Percentiles rank a stretch among this genome's conserved stretches.
Conservation (phyloP, 2,113 vertebrate genomes). For the Actenoides lindsayi region DNA sequence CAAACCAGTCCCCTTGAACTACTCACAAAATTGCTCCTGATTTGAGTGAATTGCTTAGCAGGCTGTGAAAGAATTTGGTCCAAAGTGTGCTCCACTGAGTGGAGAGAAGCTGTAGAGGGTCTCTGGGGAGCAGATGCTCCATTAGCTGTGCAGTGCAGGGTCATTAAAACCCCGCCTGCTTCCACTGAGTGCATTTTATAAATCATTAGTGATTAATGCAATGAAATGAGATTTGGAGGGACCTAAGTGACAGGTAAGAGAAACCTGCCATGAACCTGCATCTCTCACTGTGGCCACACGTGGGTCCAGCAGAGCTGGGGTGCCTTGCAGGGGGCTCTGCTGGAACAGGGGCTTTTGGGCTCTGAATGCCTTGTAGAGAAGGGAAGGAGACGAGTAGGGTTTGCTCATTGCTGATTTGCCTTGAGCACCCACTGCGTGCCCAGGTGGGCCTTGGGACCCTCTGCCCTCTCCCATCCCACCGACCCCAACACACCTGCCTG, state of each 20-base stretch:
- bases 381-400: neutral
- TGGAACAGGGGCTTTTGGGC: neutral
- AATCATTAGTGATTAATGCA: neutral
- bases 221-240: neutral
- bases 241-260: neutral
- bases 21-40: rapidly evolving
- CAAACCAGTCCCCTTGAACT: neutral
- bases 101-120: neutral
- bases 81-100: neutral
- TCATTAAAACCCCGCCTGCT: neutral
- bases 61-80: neutral
- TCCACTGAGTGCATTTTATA: neutral
- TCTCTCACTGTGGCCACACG: rapidly evolving
- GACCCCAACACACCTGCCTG: rapidly evolving
- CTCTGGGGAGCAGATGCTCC: neutral
- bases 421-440: rapidly evolving
- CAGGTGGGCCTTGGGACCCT: neutral
- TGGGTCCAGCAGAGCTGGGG: neutral
- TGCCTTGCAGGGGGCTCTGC: rapidly evolving
- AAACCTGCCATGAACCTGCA: neutral
- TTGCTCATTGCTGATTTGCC: neutral
- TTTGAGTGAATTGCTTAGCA: neutral
- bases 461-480: neutral
- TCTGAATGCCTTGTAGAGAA: neutral
- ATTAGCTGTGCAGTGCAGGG: neutral